Base-by-base conservation (phyloP, 1,140 invertebrate species). In the Leucophenga varia region DNA sequence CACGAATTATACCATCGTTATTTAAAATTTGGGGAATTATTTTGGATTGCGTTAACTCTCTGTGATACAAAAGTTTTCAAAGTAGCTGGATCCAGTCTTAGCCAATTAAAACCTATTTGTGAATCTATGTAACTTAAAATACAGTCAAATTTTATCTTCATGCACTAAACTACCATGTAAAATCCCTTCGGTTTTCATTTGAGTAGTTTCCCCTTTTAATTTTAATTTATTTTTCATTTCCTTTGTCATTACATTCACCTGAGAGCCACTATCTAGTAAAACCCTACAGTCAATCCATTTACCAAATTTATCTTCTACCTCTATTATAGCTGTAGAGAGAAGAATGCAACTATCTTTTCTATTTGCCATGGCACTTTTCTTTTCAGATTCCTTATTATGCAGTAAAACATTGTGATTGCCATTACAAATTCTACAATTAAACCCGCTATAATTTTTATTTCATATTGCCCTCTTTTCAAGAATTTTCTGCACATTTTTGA, bases 191-290 rank as follows among this genome's bases (percentile, higher is more conserved):
- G 44, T 31, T 9, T 7, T 37, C 9, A 17, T 14, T 17, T 10
- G 14, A 12, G 4, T 22, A 28, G 28, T 6, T 19, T 14, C 10
- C 7, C 19, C 13, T n/a, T 20, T 35, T 13, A 54, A 39, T 2
- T 40, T 18, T 25, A 55, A 35, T 43, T 31, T 54, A 21, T 52
- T 44, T 43, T 18, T 28, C 35, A 54, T 41, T 17, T 28, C n/a
- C 7, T 41, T 39, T 10, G 45, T 51, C 8, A 59, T 54, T 6
- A 42, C 17, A 32, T 31, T 12, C 2, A 49, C 18, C 20, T 43
- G 36, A 16, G 43, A 45, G 10, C 49, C 49, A 21, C 14, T 36
- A 28, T 51, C 49, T 28, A 51, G 13, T 17, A 51, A 28, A 3
- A 21, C 43, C 12, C 49, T 7, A 22, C 40, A 45, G 3, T 45